Conservation (phyloP, 64 coral and sea anemone genomes). For the Actinia equina region DNA sequence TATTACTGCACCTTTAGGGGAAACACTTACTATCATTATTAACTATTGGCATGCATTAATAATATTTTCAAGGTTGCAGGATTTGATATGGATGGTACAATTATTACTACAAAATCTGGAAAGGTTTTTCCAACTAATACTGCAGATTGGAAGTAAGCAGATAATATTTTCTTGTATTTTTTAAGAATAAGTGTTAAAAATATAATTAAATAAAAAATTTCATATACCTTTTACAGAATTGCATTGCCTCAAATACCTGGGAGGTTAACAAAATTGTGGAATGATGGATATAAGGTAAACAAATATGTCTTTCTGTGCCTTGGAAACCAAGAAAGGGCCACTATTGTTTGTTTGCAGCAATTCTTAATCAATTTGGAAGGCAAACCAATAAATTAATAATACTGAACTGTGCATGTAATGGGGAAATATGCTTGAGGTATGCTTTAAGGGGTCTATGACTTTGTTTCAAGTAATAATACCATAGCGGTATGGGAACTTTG, state of each 20-base stretch:
- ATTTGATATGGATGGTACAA: constrained; percentile 72
- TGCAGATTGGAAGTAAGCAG: constrained; percentile 54
- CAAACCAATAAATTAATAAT: too few species aligned
- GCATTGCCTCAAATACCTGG: constrained; percentile 38
- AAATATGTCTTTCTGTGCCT: too few species aligned
- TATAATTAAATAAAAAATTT: not conserved
- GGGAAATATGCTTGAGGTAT: too few species aligned
- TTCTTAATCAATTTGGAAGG: too few species aligned
- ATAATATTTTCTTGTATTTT: too few species aligned
- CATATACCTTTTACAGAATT: not conserved
- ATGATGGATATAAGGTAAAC: constrained; percentile 46
- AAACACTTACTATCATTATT: not conserved
- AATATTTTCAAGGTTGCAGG: constrained; percentile 53
- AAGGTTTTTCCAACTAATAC: constrained; percentile 59
- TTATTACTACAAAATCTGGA: constrained; percentile 64
- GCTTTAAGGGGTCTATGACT: too few species aligned
- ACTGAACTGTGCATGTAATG: too few species aligned
- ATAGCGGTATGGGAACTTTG: too few species aligned
- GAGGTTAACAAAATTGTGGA: constrained; percentile 44
- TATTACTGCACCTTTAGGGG: not conserved
- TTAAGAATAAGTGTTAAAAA: too few species aligned
- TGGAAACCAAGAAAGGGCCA: too few species aligned
- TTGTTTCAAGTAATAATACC: too few species aligned
- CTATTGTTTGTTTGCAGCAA: too few species aligned
- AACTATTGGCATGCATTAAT: not conserved